These are phyloP conservation scores for Trigoniulus corallinus DNA, from an alignment of 1,140 invertebrate genomes.

Conservation along the genomic window DNA sequence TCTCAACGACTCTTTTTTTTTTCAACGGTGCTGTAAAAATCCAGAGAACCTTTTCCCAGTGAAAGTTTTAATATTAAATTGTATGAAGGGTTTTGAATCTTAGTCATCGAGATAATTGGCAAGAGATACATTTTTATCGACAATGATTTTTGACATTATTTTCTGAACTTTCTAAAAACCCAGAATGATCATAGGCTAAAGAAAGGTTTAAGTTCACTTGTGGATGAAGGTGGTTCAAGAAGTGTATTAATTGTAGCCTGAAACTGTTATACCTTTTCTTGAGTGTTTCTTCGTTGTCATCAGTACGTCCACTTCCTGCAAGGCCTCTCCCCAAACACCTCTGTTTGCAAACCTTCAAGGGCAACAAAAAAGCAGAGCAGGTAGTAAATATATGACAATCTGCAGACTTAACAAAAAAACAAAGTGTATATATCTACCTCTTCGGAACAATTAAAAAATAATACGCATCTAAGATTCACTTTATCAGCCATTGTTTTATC, in stretches of 20 bases:
- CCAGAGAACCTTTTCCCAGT: not conserved
- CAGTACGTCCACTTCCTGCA: slow-evolving; percentile 73
- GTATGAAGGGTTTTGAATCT: not conserved
- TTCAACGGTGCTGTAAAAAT: not conserved
- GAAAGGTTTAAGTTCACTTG: too few species aligned
- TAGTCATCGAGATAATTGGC: not conserved
- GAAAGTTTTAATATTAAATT: not conserved
- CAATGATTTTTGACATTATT: not conserved
- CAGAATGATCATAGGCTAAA: not conserved
- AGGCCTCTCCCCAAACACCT: slow-evolving; percentile 72
- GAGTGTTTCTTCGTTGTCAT: slow-evolving; percentile 86
- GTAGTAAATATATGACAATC: not conserved
- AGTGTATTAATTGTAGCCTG: not conserved
- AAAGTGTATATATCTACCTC: slow-evolving; percentile 32
- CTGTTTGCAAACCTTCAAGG: slow-evolving; percentile 45
- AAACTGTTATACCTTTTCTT: slow-evolving; percentile 44
- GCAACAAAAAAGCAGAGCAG: slow-evolving; percentile 1
- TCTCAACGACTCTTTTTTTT: not conserved
- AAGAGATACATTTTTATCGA: not conserved
- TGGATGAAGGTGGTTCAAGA: too few species aligned
- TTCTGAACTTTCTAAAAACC: not conserved
- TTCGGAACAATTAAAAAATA: slow-evolving; percentile 82
- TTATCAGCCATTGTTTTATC: slow-evolving; percentile 65
- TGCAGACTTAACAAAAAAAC: not conserved
- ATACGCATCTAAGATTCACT: slow-evolving; percentile 66